These are phyloP conservation scores for Zoanthus sansibaricus DNA, from an alignment of 92 coral and sea anemone genomes.

Conservation along the genomic window DNA sequence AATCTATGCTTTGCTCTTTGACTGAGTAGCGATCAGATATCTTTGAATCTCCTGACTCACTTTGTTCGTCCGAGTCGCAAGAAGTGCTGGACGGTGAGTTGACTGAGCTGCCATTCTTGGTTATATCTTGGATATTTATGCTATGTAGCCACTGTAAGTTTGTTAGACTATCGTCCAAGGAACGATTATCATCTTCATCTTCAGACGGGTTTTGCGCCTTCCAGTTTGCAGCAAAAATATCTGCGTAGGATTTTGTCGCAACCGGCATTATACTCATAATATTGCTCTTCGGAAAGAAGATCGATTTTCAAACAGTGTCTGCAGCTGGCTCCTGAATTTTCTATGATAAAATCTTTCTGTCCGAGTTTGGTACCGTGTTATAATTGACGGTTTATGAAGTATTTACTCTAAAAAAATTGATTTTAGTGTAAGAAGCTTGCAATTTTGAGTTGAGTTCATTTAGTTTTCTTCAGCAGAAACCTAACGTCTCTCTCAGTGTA, in stretches of 20 bases:
- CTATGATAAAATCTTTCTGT: conserved; percentile 23
- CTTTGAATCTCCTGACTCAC: conserved; percentile 82
- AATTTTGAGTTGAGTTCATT: background rate
- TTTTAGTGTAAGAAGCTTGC: background rate
- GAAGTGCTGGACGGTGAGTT: conserved; percentile 68
- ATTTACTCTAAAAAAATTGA: background rate
- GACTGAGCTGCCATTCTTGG: conserved; percentile 63
- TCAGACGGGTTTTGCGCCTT: conserved; percentile 83
- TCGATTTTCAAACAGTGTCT: background rate
- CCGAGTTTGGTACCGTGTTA: conserved; percentile 29
- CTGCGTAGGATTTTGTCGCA: conserved; percentile 88
- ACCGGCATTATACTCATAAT: conserved; percentile 85
- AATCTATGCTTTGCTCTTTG: conserved; percentile 85
- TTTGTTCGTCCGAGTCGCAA: conserved; percentile 84
- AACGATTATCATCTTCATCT: conserved; percentile 70
- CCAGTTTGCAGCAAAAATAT: conserved; percentile 98
- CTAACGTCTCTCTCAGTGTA: background rate
- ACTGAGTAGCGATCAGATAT: conserved; percentile 62
- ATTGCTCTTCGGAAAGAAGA: conserved; percentile 24
- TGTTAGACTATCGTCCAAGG: conserved; percentile 92
- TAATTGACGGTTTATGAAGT: background rate
- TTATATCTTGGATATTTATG: conserved; percentile 89
- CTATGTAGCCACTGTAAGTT: conserved; percentile 95
- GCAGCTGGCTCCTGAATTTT: conserved; percentile 6
- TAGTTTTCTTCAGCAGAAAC: background rate